A percentile compares a stretch with the other conserved stretches of the same genome.
These are phyloP conservation scores for Gallinago media DNA, from an alignment of 2,113 vertebrate species.

Conservation along the genomic window DNA sequence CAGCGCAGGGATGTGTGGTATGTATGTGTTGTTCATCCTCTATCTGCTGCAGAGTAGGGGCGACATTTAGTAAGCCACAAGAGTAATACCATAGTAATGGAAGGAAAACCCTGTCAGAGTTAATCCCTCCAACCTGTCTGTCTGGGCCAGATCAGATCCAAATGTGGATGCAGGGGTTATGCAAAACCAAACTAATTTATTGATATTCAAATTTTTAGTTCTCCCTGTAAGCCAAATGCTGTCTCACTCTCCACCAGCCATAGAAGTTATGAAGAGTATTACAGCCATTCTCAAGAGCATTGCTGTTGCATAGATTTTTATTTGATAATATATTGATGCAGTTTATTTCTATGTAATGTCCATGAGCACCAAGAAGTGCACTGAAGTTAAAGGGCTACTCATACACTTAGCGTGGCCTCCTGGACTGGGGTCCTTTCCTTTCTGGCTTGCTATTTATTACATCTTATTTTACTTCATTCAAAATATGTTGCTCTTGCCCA, in stretches of 20 bases:
- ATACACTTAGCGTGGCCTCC: accelerated
- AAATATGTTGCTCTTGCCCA: background rate
- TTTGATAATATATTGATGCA: background rate
- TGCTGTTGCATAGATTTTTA: background rate
- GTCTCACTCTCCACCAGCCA: background rate
- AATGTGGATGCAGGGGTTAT: background rate
- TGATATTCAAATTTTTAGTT: background rate
- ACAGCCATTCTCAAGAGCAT: background rate
- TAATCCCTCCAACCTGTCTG: background rate
- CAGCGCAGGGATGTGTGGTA: background rate
- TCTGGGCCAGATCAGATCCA: background rate
- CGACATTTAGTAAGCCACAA: background rate
- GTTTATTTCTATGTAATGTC: background rate
- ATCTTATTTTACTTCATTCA: background rate
- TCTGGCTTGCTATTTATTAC: background rate
- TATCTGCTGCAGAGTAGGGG: background rate
- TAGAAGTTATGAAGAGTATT: background rate
- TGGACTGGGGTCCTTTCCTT: background rate
- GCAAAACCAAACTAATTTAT: background rate
- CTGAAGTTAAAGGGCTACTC: background rate
- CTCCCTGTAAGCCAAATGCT: background rate
- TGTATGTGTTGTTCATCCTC: background rate
- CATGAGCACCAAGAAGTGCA: background rate
- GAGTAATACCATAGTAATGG: background rate
- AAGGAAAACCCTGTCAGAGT: background rate